Conservation (phyloP, 1,140 invertebrate species). For the Solenopsis invicta region DNA sequence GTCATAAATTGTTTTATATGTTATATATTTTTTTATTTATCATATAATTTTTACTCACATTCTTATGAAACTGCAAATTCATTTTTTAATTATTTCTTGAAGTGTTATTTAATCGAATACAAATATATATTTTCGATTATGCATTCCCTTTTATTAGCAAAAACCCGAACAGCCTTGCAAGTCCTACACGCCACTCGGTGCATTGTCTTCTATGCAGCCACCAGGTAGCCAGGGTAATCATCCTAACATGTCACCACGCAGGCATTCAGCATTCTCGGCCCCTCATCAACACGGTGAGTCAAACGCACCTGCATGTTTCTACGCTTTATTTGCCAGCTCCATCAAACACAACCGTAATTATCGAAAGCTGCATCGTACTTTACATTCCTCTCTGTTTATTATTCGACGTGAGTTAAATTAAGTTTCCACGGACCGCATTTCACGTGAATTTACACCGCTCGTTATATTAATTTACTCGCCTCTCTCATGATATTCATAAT, state of each 20-base stretch:
- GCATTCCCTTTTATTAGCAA: conserved; percentile 66
- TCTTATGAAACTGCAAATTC: not conserved
- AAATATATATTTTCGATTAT: conserved; percentile 23
- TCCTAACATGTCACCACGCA: conserved; percentile 85
- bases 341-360: not conserved
- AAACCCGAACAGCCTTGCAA: conserved; percentile 87
- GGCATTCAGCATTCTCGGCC: conserved; percentile 86
- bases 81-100: not conserved
- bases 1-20: not conserved
- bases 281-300: conserved; percentile 86
- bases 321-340: conserved; percentile 32
- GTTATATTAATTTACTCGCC: conserved; percentile 47
- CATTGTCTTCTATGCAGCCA: conserved; percentile 95
- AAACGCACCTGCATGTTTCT: conserved; percentile 47
- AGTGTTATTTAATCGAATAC: not conserved
- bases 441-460: conserved; percentile 45
- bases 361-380: not conserved
- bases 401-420: conserved; percentile 36
- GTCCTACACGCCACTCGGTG: conserved; percentile 93
- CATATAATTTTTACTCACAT: not conserved
- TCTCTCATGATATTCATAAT: conserved; percentile 23
- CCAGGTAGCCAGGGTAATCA: conserved; percentile 89
- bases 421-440: not conserved
- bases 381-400: conserved; percentile 12
- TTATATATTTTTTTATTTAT: conserved; percentile 13